phyloP scores from a whole-genome alignment of 1,140 invertebrate species.

The Melanaphis sacchari region DNA sequence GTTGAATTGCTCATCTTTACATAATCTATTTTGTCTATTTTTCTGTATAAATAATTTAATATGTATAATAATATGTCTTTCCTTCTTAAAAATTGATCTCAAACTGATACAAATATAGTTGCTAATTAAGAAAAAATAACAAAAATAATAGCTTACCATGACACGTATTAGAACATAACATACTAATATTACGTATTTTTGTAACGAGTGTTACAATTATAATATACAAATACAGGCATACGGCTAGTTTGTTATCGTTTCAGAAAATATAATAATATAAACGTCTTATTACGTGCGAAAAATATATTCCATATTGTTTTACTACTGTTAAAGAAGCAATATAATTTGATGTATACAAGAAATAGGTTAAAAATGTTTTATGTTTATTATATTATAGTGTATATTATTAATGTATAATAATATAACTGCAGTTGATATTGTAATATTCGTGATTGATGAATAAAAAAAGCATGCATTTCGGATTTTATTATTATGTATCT shows the following conservation, averaged over 20 bases:
- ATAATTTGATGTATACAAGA: neutral
- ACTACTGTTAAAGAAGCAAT: neutral
- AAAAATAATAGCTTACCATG: neutral
- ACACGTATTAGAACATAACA: neutral
- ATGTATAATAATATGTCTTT: neutral
- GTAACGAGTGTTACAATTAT: neutral
- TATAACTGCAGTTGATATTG: neutral
- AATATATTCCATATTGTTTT: neutral
- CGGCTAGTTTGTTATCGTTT: neutral
- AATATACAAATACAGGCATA: neutral
- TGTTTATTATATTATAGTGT: neutral
- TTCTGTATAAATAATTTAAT: neutral
- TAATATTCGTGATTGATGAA: neutral
- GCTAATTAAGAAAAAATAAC: neutral
- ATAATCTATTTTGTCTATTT: neutral
- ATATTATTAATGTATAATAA: neutral
- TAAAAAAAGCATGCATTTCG: neutral
- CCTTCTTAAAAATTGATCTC: neutral
- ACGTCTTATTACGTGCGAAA: neutral
- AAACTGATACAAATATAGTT: neutral
- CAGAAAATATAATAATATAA: neutral
- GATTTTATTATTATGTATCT: neutral
- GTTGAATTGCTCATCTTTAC: neutral
- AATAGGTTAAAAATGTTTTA: neutral
- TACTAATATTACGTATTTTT: neutral